Evolutionary conservation across 1,140 invertebrate genomes (phyloP).

Genomic region (Monomorium pharaonis): DNA sequence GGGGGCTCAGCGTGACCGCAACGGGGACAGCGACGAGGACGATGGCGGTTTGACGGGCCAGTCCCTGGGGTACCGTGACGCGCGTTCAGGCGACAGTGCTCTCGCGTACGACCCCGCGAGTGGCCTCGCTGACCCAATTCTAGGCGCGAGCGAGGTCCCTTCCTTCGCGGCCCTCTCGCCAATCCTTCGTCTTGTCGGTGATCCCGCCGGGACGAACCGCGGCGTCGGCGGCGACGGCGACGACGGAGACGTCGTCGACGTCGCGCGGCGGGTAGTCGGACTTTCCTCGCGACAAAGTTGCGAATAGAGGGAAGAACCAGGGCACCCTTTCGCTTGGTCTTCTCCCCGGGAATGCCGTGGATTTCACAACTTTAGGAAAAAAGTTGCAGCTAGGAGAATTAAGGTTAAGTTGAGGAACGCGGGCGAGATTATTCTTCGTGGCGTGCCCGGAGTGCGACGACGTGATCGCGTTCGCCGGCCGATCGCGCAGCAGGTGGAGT

Average conservation of each 20-base stretch:
- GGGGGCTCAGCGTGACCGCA: neutral
- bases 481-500: neutral
- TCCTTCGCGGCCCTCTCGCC: constrained; percentile 46
- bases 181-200: constrained; percentile 56
- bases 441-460: neutral
- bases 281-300: constrained; percentile 40
- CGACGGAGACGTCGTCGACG: neutral
- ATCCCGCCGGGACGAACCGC: constrained; percentile 44
- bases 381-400: constrained; percentile 36
- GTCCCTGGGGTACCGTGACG: neutral
- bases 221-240: neutral
- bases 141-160: constrained; percentile 42
- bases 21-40: neutral
- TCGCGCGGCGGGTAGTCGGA: constrained; percentile 29
- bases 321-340: neutral
- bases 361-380: neutral
- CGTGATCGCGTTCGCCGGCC: too few species aligned
- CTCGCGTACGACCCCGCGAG: constrained; percentile 22
- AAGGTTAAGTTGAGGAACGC: constrained; percentile 75
- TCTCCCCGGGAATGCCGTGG: neutral
- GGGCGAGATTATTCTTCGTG: neutral
- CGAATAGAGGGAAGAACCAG: too few species aligned
- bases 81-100: neutral
- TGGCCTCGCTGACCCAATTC: constrained; percentile 68
- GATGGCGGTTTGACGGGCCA: constrained; percentile 8